Conservation (phyloP, 2,888 invertebrate species). For the Thecocarcelia acutangulata region DNA sequence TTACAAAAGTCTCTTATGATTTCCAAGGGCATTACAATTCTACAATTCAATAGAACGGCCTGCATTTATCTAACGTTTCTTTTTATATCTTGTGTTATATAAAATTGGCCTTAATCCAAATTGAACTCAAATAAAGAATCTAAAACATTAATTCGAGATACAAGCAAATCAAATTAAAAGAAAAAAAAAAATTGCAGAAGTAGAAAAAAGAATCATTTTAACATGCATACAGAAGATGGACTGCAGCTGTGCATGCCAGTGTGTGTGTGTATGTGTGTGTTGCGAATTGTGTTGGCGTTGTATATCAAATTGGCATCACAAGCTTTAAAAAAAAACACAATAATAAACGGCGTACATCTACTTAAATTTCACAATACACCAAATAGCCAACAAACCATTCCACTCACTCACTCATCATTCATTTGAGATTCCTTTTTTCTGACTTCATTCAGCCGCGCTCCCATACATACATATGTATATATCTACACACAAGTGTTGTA, state of each 20-base stretch:
- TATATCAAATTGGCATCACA: slow-evolving; percentile 50
- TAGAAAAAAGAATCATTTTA: slow-evolving; percentile 16
- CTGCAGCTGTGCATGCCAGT: slow-evolving; percentile 21
- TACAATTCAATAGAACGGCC: slow-evolving; percentile 33
- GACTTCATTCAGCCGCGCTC: not conserved
- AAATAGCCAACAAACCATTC: slow-evolving; percentile 35
- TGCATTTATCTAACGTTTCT: slow-evolving; percentile 50
- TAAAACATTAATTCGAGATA: slow-evolving; percentile 56
- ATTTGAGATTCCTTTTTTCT: not conserved
- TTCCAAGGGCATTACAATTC: slow-evolving; percentile 36
- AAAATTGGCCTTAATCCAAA: slow-evolving; percentile 62
- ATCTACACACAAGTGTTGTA: slow-evolving; percentile 15
- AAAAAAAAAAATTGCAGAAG: not conserved
- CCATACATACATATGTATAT: not conserved
- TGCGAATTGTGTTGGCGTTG: slow-evolving; percentile 49
- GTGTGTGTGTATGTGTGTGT: slow-evolving; percentile 8
- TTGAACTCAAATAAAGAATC: slow-evolving; percentile 1
- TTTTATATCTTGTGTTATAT: slow-evolving; percentile 53
- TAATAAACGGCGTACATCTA: slow-evolving; percentile 23
- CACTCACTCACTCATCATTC: slow-evolving; percentile 36
- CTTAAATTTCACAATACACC: slow-evolving; percentile 50
- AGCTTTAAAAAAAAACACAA: slow-evolving; percentile 21
- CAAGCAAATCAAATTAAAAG: slow-evolving; percentile 28
- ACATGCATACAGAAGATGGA: slow-evolving; percentile 4
- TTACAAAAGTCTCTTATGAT: slow-evolving; percentile 1